phyloP scores from a whole-genome alignment of 2,888 invertebrate genomes.

The Slavum lentiscoides region DNA sequence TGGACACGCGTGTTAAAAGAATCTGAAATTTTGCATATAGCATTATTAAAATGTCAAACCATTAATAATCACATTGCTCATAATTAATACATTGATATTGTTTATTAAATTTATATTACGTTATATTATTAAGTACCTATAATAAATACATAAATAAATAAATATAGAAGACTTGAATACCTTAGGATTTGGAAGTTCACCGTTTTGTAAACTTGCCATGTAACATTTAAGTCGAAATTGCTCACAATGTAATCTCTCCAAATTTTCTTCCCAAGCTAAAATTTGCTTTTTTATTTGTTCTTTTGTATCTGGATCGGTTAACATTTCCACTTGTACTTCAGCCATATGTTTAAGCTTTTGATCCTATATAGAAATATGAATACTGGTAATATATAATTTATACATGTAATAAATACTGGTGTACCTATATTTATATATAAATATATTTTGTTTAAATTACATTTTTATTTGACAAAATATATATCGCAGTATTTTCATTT shows the following conservation, averaged over 20 bases:
- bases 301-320: conserved; percentile 87
- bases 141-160: not conserved
- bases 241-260: conserved; percentile 93
- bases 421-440: not conserved
- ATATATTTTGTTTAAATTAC: not conserved
- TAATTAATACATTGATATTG: not conserved
- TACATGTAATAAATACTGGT: not conserved
- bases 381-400: no score
- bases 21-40: conserved; percentile 69
- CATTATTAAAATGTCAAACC: not conserved
- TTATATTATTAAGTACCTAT: not conserved
- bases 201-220: conserved; percentile 94
- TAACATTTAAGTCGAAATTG: conserved; percentile 95
- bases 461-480: no score
- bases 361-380: conserved; percentile 69
- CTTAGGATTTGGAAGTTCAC: conserved; percentile 96
- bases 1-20: conserved; percentile 90
- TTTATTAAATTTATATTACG: not conserved
- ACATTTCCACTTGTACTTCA: conserved; percentile 95
- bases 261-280: conserved; percentile 94
- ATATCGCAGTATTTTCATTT: no score
- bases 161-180: conserved; percentile 62
- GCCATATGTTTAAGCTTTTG: conserved; percentile 97
- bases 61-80: not conserved
- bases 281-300: conserved; percentile 93